phyloP scores from a whole-genome alignment of 2,888 invertebrate genomes.

The Cantharis rustica region DNA sequence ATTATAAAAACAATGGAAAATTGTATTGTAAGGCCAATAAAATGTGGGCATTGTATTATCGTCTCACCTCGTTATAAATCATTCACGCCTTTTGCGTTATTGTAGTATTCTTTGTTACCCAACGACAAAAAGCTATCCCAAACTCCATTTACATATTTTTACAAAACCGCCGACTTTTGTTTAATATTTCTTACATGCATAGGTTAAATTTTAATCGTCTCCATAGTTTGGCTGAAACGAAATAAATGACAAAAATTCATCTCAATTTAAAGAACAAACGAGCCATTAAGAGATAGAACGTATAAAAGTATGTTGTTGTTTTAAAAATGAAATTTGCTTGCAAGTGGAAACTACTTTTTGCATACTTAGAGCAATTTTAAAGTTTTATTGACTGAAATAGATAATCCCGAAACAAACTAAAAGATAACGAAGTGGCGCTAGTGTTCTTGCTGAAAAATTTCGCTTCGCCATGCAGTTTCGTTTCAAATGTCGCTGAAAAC shows the following conservation, averaged over 20 bases:
- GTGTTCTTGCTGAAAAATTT: neutral
- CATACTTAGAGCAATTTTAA: neutral
- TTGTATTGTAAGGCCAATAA: neutral
- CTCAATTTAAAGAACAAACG: neutral
- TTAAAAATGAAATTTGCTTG: neutral
- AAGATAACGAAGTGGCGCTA: neutral
- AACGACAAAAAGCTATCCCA: constrained; percentile 14
- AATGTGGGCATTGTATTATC: constrained; percentile 11
- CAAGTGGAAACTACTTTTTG: neutral
- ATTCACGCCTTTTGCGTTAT: constrained; percentile 15
- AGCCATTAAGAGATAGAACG: neutral
- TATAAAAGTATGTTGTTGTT: neutral
- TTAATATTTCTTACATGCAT: neutral
- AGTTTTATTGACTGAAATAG: constrained; percentile 2
- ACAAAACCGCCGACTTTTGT: constrained; percentile 12
- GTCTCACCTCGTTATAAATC: constrained; percentile 17
- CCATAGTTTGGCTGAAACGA: neutral
- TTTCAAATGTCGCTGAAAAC: neutral
- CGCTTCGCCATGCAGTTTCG: neutral
- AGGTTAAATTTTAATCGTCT: neutral
- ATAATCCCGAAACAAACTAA: neutral
- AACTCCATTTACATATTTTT: constrained; percentile 19
- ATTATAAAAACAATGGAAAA: neutral
- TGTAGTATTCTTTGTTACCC: constrained; percentile 13
- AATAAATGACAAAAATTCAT: neutral